These are phyloP conservation scores for Halesus radiatus DNA, from an alignment of 1,140 invertebrate species.

Conservation along the genomic window DNA sequence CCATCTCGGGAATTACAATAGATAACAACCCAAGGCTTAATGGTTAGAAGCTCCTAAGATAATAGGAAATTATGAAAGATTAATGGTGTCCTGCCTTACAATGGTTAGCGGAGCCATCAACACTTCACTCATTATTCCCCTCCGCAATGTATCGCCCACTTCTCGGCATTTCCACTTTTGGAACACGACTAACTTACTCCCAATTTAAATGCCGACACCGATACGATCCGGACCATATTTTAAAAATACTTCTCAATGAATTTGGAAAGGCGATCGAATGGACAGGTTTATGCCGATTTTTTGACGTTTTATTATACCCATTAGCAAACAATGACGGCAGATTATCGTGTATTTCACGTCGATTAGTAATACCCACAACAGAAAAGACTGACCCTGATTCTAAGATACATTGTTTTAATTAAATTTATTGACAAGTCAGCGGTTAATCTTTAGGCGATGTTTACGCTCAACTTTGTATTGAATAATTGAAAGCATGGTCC, in stretches of 20 bases:
- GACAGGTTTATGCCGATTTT: slow-evolving; percentile 10
- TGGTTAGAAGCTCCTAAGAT: not conserved
- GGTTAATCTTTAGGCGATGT: too few species aligned
- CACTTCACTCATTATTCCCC: not conserved
- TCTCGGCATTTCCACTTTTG: slow-evolving; percentile 5
- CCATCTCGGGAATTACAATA: not conserved
- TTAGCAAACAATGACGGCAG: slow-evolving; percentile 12
- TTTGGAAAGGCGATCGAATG: slow-evolving; percentile 2
- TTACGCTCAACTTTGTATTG: too few species aligned
- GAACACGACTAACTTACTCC: not conserved
- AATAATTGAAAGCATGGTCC: too few species aligned
- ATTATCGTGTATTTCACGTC: too few species aligned
- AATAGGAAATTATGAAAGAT: slow-evolving; percentile 17
- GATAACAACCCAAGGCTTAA: slow-evolving; percentile 5
- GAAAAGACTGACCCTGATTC: too few species aligned
- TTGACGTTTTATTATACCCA: not conserved
- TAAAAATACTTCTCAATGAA: not conserved
- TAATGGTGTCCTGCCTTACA: slow-evolving; percentile 12
- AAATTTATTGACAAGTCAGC: too few species aligned
- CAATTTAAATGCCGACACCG: not conserved
- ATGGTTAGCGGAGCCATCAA: slow-evolving; percentile 1
- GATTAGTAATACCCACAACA: too few species aligned
- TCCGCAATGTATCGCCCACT: not conserved
- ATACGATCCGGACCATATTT: slow-evolving; percentile 12
- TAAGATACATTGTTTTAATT: too few species aligned